Conservation (phyloP, 2,113 vertebrate species). For the Oceanodroma tethys region DNA sequence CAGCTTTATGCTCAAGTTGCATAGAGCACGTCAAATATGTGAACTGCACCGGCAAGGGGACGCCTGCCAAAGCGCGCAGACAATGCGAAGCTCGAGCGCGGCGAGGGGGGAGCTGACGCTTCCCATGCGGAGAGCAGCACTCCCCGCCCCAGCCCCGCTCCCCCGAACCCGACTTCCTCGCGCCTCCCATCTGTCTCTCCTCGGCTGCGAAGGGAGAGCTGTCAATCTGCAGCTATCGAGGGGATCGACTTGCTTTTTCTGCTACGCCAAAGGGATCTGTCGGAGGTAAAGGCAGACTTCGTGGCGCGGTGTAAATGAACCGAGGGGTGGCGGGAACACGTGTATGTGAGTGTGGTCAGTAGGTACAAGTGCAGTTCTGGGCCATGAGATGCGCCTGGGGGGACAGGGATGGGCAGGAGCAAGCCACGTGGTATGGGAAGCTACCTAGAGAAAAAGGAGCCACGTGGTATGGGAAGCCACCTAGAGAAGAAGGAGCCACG, state of each 20-base stretch:
- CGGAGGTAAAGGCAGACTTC: neutral
- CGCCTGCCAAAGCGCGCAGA: neutral
- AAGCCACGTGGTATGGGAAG: neutral
- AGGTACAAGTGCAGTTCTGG: neutral
- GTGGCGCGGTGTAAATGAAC: no score
- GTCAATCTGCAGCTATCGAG: neutral
- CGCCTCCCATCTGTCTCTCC: neutral
- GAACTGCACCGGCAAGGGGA: neutral
- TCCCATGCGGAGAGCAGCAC: neutral
- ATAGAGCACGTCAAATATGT: neutral
- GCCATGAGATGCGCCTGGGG: neutral
- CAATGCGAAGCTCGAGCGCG: neutral
- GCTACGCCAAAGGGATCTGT: neutral
- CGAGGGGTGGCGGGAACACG: rapidly evolving
- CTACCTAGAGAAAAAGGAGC: neutral
- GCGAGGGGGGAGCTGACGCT: neutral
- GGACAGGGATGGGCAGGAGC: neutral
- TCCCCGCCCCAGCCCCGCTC: neutral
- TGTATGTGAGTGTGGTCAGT: neutral
- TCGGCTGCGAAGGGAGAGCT: neutral
- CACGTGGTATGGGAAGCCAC: rapidly evolving
- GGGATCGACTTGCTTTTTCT: neutral
- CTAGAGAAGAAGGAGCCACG: neutral
- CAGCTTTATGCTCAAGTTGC: neutral
- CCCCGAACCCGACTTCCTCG: neutral